Evolutionary conservation across 2,888 invertebrate genomes (phyloP), one percentile per base, ranked within the genome.

Genomic region (Athrips mouffetella): DNA sequence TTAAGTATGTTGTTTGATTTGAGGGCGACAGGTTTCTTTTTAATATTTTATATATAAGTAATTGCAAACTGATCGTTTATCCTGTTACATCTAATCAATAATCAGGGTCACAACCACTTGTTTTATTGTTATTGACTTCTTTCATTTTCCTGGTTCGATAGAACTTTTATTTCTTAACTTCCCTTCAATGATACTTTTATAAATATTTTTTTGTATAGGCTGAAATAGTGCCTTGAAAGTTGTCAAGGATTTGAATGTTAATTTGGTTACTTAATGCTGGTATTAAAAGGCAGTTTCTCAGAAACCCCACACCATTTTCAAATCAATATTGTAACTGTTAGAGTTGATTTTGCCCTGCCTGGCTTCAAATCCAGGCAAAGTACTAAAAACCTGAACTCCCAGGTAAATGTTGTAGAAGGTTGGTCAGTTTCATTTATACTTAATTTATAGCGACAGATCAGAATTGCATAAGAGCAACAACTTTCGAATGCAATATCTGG

Each of bases 341-440:
- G 33, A 42, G 46, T 33, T 31, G 7, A 23, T 45, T 33, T 46
- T 49, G 5, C 16, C 7, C 8, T 35, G 35, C 10, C 7, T 45
- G n/a, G 10, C 1, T 15, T 3, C 11, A 6, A 30, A 40, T 20
- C 30, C 48, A 27, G 20, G 4, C 15, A 8, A 49, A 30, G 45
- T 45, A 45, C 18, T 23, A 6, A 29, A 37, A 50, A 50, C 47
- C 50, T 39, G 47, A 42, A 37, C 30, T 2, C 4, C 31, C 18
- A n/a, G 45, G 47, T 50, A 47, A 50, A 50, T 47, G 50, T 50
- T 47, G 50, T 47, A 47, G 50, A 47, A 50, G 47, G 50, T 21
- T 50, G 45, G 13, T 30, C 18, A 42, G 23, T 29, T 44, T 35
- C 25, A 7, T 10, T 25, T 33, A 16, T 18, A 42, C 18, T 42